These are phyloP conservation scores for Ictalurus punctatus DNA, from an alignment of 2,113 vertebrate species.

Conservation along the genomic window DNA sequence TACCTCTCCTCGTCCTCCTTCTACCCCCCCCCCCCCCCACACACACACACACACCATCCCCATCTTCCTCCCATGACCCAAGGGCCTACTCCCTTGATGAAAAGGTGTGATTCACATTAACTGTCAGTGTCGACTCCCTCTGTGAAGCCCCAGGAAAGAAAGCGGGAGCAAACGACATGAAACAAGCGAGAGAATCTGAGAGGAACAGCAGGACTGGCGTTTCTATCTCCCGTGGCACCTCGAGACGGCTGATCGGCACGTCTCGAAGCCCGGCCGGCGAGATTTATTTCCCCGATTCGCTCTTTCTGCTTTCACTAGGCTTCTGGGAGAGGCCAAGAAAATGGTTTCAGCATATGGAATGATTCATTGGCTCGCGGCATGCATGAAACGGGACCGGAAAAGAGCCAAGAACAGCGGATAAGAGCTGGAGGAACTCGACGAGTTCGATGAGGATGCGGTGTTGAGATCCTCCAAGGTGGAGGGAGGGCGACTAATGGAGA, in stretches of 20 bases:
- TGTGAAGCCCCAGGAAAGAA: constrained; percentile 25
- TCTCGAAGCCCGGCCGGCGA: constrained; percentile 41
- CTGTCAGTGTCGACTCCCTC: constrained; percentile 17
- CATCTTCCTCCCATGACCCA: neutral
- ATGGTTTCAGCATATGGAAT: constrained; percentile 63
- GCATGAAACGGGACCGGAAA: constrained; percentile 52
- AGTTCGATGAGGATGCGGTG: neutral
- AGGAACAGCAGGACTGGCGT: constrained; percentile 39
- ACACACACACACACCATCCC: neutral
- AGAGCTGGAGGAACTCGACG: neutral
- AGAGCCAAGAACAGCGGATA: constrained; percentile 27
- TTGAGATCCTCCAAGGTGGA: neutral
- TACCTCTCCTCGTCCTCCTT: constrained; percentile 8
- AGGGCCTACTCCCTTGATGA: constrained; percentile 4
- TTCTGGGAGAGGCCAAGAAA: constrained; percentile 52
- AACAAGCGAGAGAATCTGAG: constrained; percentile 25
- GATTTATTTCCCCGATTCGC: constrained; percentile 56
- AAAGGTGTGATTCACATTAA: constrained; percentile 52
- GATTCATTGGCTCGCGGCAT: constrained; percentile 52
- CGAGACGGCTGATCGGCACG: constrained; percentile 43
- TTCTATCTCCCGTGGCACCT: constrained; percentile 47
- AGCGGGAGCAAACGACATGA: constrained; percentile 17
- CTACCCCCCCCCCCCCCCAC: neutral
- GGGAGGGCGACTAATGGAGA: neutral
- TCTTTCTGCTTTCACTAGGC: constrained; percentile 57